A percentile compares a stretch with the other conserved stretches of the same genome.
Evolutionary conservation across 2,113 vertebrate species (phyloP).

Genomic region (Bothrops jararaca): DNA sequence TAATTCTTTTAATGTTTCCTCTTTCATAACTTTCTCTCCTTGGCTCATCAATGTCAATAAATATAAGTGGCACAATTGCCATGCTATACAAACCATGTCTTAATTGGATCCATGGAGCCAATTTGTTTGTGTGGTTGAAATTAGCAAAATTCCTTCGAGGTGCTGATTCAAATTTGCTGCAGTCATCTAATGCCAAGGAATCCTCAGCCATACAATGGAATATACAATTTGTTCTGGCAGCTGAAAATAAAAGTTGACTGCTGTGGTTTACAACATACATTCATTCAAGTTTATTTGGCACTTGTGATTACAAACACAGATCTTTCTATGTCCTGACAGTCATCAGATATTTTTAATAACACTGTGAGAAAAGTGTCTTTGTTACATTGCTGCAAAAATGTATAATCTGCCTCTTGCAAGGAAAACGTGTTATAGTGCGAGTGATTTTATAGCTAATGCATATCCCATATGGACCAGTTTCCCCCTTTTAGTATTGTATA

Average conservation of each 20-base stretch:
- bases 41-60: constrained; percentile 20
- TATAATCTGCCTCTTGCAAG: not conserved
- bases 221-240: constrained; percentile 13
- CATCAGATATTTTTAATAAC: constrained; percentile 7
- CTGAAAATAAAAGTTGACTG: not conserved
- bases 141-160: constrained; percentile 19
- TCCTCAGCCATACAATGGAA: constrained; percentile 3
- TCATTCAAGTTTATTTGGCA: constrained; percentile 18
- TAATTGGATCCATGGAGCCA: constrained; percentile 31
- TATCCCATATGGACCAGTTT: not conserved
- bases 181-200: constrained; percentile 5
- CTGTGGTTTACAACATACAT: constrained; percentile 2
- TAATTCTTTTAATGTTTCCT: constrained; percentile 24
- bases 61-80: constrained; percentile 17
- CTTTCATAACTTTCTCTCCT: not conserved
- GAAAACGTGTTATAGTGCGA: not conserved
- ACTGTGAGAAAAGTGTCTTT: constrained; percentile 1
- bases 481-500: not conserved
- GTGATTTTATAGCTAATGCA: not conserved
- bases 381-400: not conserved
- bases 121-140: constrained; percentile 8
- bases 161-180: constrained; percentile 17
- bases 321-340: constrained; percentile 19
- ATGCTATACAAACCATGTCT: constrained; percentile 11
- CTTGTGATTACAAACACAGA: constrained; percentile 25